These are phyloP conservation scores for Ophion slaviceki DNA, from an alignment of 2,888 invertebrate species.

Conservation along the genomic window DNA sequence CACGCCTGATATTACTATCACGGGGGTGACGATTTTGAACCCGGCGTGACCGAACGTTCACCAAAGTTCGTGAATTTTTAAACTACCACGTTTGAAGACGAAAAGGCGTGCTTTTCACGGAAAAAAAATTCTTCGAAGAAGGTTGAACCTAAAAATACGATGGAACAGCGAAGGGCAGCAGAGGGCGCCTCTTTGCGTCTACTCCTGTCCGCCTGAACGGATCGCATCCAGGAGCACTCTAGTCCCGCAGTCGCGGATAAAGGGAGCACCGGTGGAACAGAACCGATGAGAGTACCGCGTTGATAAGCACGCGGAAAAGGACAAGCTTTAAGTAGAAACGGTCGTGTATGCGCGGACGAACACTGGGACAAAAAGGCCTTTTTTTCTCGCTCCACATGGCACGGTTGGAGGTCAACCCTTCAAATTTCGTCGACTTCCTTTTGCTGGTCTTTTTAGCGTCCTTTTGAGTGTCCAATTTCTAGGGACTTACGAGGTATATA, in stretches of 20 bases:
- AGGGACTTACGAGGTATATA: not conserved
- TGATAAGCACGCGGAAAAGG: conserved; percentile 10
- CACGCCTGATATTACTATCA: too few species aligned
- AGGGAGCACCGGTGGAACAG: conserved; percentile 10
- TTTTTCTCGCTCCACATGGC: not conserved
- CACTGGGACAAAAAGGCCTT: not conserved
- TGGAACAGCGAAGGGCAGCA: not conserved
- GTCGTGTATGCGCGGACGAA: conserved; percentile 7
- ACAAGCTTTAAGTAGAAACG: conserved; percentile 7
- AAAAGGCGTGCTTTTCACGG: not conserved
- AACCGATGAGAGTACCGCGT: not conserved
- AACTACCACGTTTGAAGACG: too few species aligned
- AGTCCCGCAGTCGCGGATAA: not conserved
- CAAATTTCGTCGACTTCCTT: not conserved
- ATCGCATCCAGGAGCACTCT: not conserved
- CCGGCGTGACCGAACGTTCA: too few species aligned
- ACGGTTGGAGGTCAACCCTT: not conserved
- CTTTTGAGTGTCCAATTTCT: not conserved
- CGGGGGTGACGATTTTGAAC: too few species aligned
- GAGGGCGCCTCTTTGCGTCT: not conserved
- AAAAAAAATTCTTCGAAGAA: not conserved
- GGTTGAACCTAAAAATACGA: not conserved
- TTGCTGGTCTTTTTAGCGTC: not conserved
- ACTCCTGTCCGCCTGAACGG: conserved; percentile 1
- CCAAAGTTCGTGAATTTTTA: too few species aligned